Percentiles rank a stretch among this genome's conserved stretches.
Conservation (phyloP, 2,797 vertebrate species). For the Microctenopoma steveboyesi region DNA sequence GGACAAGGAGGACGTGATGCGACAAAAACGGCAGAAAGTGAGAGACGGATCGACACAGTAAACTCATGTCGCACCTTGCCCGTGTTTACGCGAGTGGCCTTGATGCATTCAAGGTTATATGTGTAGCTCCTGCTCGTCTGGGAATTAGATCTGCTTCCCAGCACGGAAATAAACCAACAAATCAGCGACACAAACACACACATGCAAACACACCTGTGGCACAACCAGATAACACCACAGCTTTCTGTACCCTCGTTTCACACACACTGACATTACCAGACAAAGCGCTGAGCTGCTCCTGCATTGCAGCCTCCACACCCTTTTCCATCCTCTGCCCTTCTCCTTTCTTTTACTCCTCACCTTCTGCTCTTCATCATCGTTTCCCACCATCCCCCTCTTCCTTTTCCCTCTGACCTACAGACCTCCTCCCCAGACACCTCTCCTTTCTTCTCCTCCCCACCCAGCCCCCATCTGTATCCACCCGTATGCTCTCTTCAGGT, state of each 20-base stretch:
- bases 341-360: conserved; percentile 13
- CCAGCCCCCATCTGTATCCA: conserved; percentile 33
- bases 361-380: conserved; percentile 4
- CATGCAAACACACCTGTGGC: conserved; percentile 57
- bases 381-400: conserved; percentile 48
- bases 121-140: conserved; percentile 31
- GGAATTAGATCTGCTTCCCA: conserved; percentile 35
- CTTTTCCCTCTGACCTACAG: conserved; percentile 50
- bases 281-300: conserved; percentile 70
- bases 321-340: conserved; percentile 56
- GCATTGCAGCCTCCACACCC: conserved; percentile 86
- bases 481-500: conserved; percentile 2
- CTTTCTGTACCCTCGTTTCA: background rate
- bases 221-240: background rate
- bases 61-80: conserved; percentile 33
- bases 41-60: conserved; percentile 9
- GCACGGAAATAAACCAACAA: conserved; percentile 27
- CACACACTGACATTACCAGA: conserved; percentile 39
- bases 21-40: background rate
- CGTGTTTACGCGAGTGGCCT: conserved; percentile 42
- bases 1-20: background rate
- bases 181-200: conserved; percentile 12
- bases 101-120: conserved; percentile 65
- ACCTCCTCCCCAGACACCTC: conserved; percentile 42
- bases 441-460: conserved; percentile 11